Evolutionary conservation across 2,888 invertebrate genomes (phyloP), one percentile per base, ranked within the genome.

Genomic region (Lycocerus yunnanus): DNA sequence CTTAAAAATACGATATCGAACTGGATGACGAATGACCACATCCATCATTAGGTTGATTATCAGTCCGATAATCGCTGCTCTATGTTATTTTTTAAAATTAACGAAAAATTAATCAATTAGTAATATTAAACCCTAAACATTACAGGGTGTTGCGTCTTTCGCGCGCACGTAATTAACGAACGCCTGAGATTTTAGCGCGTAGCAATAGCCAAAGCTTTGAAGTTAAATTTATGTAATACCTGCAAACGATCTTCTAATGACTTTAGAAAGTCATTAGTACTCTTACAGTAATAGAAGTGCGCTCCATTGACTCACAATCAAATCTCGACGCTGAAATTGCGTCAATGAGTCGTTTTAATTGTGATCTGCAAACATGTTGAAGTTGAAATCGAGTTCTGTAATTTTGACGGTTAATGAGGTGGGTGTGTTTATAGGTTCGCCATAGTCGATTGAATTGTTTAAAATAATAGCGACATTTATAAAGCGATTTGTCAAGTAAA

Each of bases 11-110:
- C 80, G 78, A 79, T 80, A 82, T 84, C 83, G 81, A 81, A 82
- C 78, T 69, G 78, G 80, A 83, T 84, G 84, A 84, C 82, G 81
- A 82, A 84, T 84, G 79, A 81, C 77, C 82, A 80, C 81, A 84
- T 80, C 79, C 77, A 80, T 80, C 80, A 80, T 68, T 58, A 69
- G 65, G 21, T 66, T 73, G 73, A 76, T 75, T 75, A 71, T 67
- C 58, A 24, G 20, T 11, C 61, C 65, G 61, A 61, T 27, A 24
- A 24, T 15, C 13, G 70, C 43, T 24, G 43, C 9, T 15, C 20
- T 24, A 61, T 61, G n/a, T n/a, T 18, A 63, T 63, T 18, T n/a
- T 63, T 18, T n/a, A 18, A 14, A 63, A 63, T 9, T 63, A 20
- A 5, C 18, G 2, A 9, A 63, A 63, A 63, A 18, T 18, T 63